Evolutionary conservation across 1,140 invertebrate genomes (phyloP), one percentile per base, ranked within the genome.

Genomic region (Rhopalosiphum padi): DNA sequence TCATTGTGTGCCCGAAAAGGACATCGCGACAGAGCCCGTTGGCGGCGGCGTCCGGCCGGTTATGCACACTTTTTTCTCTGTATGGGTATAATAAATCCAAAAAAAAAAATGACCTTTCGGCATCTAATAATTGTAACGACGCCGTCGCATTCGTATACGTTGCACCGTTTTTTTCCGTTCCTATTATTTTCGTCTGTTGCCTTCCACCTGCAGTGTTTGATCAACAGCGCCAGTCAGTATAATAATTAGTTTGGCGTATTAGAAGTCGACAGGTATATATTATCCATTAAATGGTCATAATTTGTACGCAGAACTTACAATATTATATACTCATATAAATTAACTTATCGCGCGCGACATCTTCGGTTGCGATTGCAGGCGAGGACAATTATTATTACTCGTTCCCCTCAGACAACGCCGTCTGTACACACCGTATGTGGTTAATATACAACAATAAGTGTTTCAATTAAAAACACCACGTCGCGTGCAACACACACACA

Each of bases 1-100:
- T 43, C 53, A 90, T 90, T 90, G 89, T 90, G 37, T 43, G 41
- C 89, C 89, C 89, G 41, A 90, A 90, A 90, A 90, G 89, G 89
- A 90, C 25, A 90, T 68, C 35, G 51, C 35, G 35, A 90, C 89
- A 68, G 68, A 43, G 37, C 41, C 53, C 89, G 87, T 88, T 30
- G 43, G 46, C 25, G 60, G 30, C 87, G 89, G 37, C 9, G n/a
- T 53, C 46, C 8, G 22, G 88, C 51, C 48, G 88, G 88, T 89
- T 55, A 25, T 35, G 35, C 37, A 53, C 46, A 25, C 53, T 48
- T 41, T 55, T 90, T 89, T 89, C 22, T 37, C n/a, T 18, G 60
- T 46, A 30, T 1, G 23, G 3, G 9, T 86, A 11, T 25, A 86
- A 86, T 25, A 41, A 43, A 43, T 15, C 11, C 48, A 51, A 35